These are phyloP conservation scores for Tautogolabrus adspersus DNA, from an alignment of 2,113 vertebrate species.

Conservation along the genomic window DNA sequence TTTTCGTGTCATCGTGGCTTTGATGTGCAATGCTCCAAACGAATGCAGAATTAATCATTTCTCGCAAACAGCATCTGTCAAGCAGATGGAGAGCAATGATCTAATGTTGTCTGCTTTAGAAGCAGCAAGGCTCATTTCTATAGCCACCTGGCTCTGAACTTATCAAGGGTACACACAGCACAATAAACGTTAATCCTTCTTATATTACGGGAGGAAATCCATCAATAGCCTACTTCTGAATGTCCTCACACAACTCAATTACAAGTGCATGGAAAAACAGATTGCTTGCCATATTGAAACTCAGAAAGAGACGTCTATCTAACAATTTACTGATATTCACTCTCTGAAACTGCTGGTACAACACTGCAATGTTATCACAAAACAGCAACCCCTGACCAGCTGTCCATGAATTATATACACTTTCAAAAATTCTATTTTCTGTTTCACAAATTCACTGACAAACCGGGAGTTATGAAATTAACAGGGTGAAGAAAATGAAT, in stretches of 20 bases:
- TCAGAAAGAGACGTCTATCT: constrained; percentile 17
- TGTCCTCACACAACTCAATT: constrained; percentile 52
- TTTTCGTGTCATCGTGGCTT: constrained; percentile 36
- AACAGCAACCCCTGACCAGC: constrained; percentile 8
- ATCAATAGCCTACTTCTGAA: constrained; percentile 59
- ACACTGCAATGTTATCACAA: constrained; percentile 3
- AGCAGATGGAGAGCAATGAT: constrained; percentile 59
- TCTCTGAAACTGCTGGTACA: constrained; percentile 32
- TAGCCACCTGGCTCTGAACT: constrained; percentile 55
- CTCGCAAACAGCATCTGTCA: constrained; percentile 60
- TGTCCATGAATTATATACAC: neutral
- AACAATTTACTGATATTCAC: constrained; percentile 23
- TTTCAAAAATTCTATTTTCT: constrained; percentile 20
- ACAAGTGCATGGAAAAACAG: constrained; percentile 42
- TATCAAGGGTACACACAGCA: constrained; percentile 38
- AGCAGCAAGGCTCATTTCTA: constrained; percentile 50
- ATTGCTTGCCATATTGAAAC: constrained; percentile 44
- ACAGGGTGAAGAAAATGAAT: neutral
- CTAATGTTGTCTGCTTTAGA: constrained; percentile 41
- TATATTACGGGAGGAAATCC: constrained; percentile 61
- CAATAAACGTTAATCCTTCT: constrained; percentile 60
- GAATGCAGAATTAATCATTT: constrained; percentile 59
- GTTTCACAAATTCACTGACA: neutral
- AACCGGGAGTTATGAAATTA: constrained; percentile 2
- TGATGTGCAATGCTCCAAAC: constrained; percentile 26